phyloP scores from a whole-genome alignment of 1,140 invertebrate genomes.

The Cydia strobilella region DNA sequence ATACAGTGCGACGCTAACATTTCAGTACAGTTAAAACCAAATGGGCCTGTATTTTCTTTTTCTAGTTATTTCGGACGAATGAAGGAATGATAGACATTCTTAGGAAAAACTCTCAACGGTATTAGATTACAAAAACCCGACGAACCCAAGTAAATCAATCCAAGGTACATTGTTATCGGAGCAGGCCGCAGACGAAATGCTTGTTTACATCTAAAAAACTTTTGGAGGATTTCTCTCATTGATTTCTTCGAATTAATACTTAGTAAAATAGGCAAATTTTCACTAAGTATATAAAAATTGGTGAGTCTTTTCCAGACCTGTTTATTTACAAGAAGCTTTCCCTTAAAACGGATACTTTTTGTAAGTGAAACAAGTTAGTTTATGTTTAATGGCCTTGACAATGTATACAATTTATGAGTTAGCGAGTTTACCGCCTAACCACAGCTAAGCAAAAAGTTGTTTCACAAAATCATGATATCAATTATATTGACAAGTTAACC shows the following conservation, averaged over 20 bases:
- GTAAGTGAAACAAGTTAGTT: background rate
- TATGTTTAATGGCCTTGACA: background rate
- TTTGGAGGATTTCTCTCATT: conserved; percentile 3
- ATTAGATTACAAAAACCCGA: conserved; percentile 26
- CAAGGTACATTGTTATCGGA: conserved; percentile 15
- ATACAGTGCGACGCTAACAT: background rate
- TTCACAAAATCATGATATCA: no score
- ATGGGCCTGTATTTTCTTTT: background rate
- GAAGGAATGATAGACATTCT: background rate
- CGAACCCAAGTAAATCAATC: conserved; percentile 20
- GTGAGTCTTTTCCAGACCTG: no score
- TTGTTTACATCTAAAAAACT: conserved; percentile 24
- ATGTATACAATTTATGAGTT: background rate
- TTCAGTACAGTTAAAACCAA: background rate
- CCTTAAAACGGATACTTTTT: background rate
- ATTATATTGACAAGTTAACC: no score
- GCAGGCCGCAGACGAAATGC: conserved; percentile 14
- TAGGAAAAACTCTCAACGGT: conserved; percentile 26
- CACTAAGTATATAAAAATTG: no score
- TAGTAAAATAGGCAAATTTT: background rate
- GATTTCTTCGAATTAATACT: background rate
- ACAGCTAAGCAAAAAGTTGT: background rate
- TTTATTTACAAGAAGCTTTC: background rate
- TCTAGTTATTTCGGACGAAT: background rate
- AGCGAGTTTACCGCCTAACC: background rate